Evolutionary conservation across 2,113 vertebrate species (phyloP).

Genomic region (Melanerpes aurifrons): DNA sequence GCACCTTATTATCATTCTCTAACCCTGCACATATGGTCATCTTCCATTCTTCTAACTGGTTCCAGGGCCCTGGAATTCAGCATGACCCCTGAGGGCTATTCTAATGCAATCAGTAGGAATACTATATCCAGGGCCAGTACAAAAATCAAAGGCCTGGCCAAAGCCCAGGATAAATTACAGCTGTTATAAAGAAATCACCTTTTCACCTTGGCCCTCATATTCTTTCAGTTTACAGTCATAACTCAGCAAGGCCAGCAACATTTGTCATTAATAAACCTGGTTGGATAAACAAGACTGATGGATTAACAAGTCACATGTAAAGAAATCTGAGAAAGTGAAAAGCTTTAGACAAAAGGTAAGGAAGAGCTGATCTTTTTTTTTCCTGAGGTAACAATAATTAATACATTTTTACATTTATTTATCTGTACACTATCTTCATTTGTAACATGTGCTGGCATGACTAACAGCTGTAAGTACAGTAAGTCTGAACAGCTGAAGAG

Average conservation of each 20-base stretch:
- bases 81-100: conserved; percentile 84
- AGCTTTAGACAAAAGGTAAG: conserved; percentile 33
- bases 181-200: conserved; percentile 79
- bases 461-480: background rate
- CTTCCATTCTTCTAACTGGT: conserved; percentile 88
- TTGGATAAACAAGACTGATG: conserved; percentile 67
- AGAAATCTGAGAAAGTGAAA: conserved; percentile 67
- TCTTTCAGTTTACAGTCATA: conserved; percentile 76
- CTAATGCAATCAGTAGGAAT: conserved; percentile 85
- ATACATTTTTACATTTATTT: background rate
- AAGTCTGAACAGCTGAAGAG: background rate
- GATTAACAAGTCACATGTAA: conserved; percentile 64
- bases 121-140: conserved; percentile 74
- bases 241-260: conserved; percentile 69
- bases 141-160: conserved; percentile 81
- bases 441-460: background rate
- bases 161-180: conserved; percentile 83
- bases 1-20: conserved; percentile 76
- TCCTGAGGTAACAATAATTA: background rate
- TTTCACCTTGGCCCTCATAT: conserved; percentile 75
- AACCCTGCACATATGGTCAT: conserved; percentile 81
- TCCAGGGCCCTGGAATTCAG: conserved; percentile 88
- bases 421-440: background rate
- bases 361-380: background rate
- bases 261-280: conserved; percentile 76